Evolutionary conservation across 2,888 invertebrate species (phyloP).

Genomic region (Amblyteles armatorius): DNA sequence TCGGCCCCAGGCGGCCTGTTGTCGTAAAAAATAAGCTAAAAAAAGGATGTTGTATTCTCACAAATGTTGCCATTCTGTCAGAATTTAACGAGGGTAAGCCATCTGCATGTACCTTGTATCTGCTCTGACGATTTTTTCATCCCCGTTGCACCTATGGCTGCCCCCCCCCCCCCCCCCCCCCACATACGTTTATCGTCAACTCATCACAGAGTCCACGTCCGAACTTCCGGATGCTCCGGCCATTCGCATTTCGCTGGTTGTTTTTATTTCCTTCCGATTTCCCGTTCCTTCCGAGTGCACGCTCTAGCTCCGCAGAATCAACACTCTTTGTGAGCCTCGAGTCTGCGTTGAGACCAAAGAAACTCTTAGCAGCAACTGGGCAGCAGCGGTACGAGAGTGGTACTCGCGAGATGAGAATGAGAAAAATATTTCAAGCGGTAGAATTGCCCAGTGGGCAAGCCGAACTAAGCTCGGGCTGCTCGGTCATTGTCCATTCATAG

Average conservation of each 20-base stretch:
- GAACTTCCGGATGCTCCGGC: not conserved
- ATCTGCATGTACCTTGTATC: not conserved
- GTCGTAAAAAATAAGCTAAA: not conserved
- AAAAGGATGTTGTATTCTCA: not conserved
- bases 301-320: constrained; percentile 2
- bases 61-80: constrained; percentile 9
- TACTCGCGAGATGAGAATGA: constrained; percentile 34
- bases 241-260: constrained; percentile 1
- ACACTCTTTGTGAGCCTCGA: constrained; percentile 13
- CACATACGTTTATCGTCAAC: constrained; percentile 5
- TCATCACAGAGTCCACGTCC: constrained; percentile 15
- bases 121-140: not conserved
- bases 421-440: constrained; percentile 38
- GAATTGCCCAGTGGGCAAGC: not conserved
- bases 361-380: constrained; percentile 23
- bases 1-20: not conserved
- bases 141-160: not conserved
- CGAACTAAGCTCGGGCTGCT: constrained; percentile 3
- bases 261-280: constrained; percentile 1
- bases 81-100: constrained; percentile 20
- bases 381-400: constrained; percentile 21
- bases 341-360: constrained; percentile 9
- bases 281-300: not conserved
- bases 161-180: not conserved
- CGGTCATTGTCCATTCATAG: constrained; percentile 53